Evolutionary conservation across 2,888 invertebrate genomes (phyloP), one percentile per base, ranked within the genome.

Genomic region (Iselma pallidipennis): DNA sequence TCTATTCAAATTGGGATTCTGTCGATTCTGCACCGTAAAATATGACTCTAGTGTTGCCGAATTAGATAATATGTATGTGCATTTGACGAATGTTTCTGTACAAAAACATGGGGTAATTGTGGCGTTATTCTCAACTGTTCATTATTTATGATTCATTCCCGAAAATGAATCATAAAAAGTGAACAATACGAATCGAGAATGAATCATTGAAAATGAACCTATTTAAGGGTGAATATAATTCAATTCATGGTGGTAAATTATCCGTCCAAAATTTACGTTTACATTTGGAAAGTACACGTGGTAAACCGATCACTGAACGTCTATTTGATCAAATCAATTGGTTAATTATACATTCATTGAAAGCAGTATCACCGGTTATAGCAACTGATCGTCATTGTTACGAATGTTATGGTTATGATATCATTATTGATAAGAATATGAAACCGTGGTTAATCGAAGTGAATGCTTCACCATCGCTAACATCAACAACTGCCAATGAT

Each of bases 81-180:
- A 97, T 84, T 85, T 97, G 56, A 97, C 97, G 10, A 98, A 98
- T 79, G 97, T 97, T 4, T 96, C 97, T 61, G 95, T 98, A n/a
- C 98, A 98, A 82, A 97, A 96, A 81, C 95, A 96, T 78, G 96
- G 96, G 69, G 91, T 91, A 81, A 83, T 86, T 82, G 63, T 55
- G n/a, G 12, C n/a, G n/a, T n/a, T n/a, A n/a, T n/a, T n/a, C n/a
- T n/a, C n/a, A n/a, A n/a, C n/a, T n/a, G n/a, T n/a, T n/a, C n/a
- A n/a, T n/a, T 14, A 57, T 19, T 50, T 50, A 42, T n/a, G 3
- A 25, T 25, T 25, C 25, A 25, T 4, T 25, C 4, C 25, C 5
- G 5, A 4, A 25, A 25, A 4, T 28, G 28, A 6, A 6, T 7
- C 28, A 7, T n/a, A n/a, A n/a, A n/a, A n/a, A n/a, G n/a, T n/a